These are phyloP conservation scores for Trematocara unimaculatum DNA, from an alignment of 2,113 vertebrate genomes.

Conservation along the genomic window DNA sequence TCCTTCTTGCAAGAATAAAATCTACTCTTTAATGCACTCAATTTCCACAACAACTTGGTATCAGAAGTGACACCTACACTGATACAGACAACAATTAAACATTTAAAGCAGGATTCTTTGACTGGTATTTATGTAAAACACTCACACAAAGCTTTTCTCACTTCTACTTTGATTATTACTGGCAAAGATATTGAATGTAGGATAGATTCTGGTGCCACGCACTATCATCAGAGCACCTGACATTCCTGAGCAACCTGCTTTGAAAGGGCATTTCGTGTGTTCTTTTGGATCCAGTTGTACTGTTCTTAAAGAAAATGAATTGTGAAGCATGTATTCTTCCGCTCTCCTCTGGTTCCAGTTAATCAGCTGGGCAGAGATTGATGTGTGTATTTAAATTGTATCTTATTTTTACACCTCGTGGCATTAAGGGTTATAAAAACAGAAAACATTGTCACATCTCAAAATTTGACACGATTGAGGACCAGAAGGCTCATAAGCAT, in stretches of 20 bases:
- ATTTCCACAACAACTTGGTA: background rate
- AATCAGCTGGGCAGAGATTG: background rate
- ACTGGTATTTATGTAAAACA: background rate
- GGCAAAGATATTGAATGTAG: background rate
- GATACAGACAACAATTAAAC: background rate
- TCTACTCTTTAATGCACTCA: background rate
- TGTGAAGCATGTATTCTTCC: too few relatives aligned
- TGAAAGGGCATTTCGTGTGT: background rate
- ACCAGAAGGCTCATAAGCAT: too few relatives aligned
- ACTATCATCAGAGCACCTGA: background rate
- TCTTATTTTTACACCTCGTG: background rate
- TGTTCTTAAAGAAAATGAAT: too few relatives aligned
- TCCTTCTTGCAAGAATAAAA: background rate
- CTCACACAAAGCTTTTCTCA: background rate
- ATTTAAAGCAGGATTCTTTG: background rate
- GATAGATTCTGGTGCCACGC: background rate
- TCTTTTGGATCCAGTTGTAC: background rate
- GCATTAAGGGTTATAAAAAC: background rate
- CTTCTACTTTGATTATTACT: background rate
- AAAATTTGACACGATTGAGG: background rate
- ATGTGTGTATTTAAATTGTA: background rate
- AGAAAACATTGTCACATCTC: background rate
- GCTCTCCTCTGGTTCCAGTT: too few relatives aligned
- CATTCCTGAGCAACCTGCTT: background rate
- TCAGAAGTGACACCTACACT: background rate